Conservation (phyloP, 2,888 invertebrate genomes). For the Ceramica pisi region DNA sequence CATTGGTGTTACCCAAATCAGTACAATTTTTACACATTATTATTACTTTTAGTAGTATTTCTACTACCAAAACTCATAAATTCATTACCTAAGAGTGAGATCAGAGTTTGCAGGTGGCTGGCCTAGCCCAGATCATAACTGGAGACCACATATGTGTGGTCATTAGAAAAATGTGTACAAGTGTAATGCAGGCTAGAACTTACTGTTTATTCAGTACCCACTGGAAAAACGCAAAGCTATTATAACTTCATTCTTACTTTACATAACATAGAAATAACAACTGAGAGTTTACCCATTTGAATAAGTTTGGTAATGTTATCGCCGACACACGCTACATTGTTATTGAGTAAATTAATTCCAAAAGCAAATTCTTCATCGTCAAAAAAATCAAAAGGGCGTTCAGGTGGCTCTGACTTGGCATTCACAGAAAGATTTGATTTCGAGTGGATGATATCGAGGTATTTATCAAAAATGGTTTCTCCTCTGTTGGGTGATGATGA, state of each 20-base stretch:
- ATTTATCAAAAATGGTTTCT: conserved; percentile 81
- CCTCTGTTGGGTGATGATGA: conserved; percentile 74
- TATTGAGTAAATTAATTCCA: conserved; percentile 85
- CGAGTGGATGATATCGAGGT: conserved; percentile 82
- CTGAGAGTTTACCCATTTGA: conserved; percentile 80
- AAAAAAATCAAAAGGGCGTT: conserved; percentile 85
- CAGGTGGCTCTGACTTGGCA: conserved; percentile 76
- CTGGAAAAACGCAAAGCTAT: neutral
- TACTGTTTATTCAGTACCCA: neutral
- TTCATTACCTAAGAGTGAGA: too few species aligned
- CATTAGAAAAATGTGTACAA: too few species aligned
- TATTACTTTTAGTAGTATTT: neutral
- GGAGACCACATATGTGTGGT: too few species aligned
- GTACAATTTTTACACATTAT: neutral
- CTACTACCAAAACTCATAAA: too few species aligned
- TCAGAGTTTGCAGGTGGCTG: too few species aligned
- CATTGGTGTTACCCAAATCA: conserved; percentile 17
- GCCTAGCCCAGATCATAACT: neutral
- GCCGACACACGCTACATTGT: conserved; percentile 87
- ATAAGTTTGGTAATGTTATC: conserved; percentile 85
- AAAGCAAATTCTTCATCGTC: conserved; percentile 88
- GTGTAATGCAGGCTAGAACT: too few species aligned
- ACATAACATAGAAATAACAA: neutral
- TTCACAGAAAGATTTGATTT: conserved; percentile 78
- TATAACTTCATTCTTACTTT: neutral